Base-by-base conservation (phyloP, 2,797 vertebrate species). In the Schizopygopsis malacanthus region DNA sequence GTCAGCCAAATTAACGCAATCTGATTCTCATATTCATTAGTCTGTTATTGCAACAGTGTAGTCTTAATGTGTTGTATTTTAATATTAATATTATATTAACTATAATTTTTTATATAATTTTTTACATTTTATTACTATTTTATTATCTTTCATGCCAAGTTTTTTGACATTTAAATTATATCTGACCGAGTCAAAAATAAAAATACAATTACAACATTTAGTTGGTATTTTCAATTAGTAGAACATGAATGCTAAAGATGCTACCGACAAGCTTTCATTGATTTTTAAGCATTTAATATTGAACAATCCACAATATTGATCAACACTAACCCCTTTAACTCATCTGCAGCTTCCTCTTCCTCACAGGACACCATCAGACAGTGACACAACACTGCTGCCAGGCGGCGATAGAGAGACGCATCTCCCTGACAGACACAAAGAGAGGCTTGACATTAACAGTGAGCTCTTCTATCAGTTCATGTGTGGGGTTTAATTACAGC, bases 361-460 rank as follows among this genome's bases (percentile, higher is more conserved):
- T 90, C 61, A 76, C 94, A 95, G 81, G 91, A 91, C 85, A 91
- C 92, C 90, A 95, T 90, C 83, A 96, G 88, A 90, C 96, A 96
- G 88, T 94, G 90, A 79, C 93, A 93, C 80, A 96, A 90, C 37
- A 95, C 92, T 0, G 94, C 95, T 59, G 93, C 94, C 73, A 96
- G 94, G 86, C 95, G 95, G 86, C 95, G 93, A 91, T 95, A 96
- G 50, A 95, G 93, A 91, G 94, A 92, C 8, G 94, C 94, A 37
- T 93, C 92, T 20, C 93, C 93, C 95, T 96, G 54, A 37, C 15
- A 20, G 22, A 75, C 9, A 52, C 20, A 71, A 72, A 15, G 18
- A n/a, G 6, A 41, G 13, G 16, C 28, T 37, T 61, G n/a, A 61
- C 13, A 15, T 79, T 45, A 18, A 79, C 54, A 43, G 18, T 76